Evolutionary conservation across 2,888 invertebrate genomes (phyloP), one percentile per base, ranked within the genome.

Genomic region (Myopa tessellatipennis): DNA sequence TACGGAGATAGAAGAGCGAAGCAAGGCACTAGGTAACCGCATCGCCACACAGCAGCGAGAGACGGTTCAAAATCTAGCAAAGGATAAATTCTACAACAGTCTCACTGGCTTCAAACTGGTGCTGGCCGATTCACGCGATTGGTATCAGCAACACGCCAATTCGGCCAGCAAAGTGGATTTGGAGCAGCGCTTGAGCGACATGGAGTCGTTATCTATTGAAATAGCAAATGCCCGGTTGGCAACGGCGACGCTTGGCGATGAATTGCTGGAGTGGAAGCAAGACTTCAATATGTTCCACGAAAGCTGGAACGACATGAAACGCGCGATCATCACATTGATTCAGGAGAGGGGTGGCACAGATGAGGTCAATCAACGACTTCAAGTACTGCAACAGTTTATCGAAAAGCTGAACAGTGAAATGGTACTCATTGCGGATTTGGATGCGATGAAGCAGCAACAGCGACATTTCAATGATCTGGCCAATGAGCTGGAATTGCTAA

Each of bases 281-380:
- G 89, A 90, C 78, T 90, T 90, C 79, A 84, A 85, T 36, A 83
- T 88, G 6, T 89, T 90, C 81, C 85, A 87, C 68, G 88, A 90
- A 0, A 89, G 89, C 79, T 90, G 89, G 89, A 85, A 84, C 18
- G 89, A 89, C 72, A 88, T 89, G 88, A 89, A 89, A 79, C 86
- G 85, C 45, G 89, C 89, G 0, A 85, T 89, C 2, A 82, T 83
- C 7, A 83, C 87, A 4, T 80, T 89, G 16, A 87, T 87, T 55
- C 84, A 89, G 82, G 89, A 91, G 81, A 90, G 91, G 76, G 90
- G 90, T 70, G 91, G 91, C 1, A 89, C 92, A 61, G 90, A 91
- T 80, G 91, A 90, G 60, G 67, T 85, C 0, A 81, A 83, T 12
- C 79, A 82, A 26, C 83, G 87, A 3, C 63, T 87, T 34, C 82